A percentile compares a stretch with the other conserved stretches of the same genome.
Evolutionary conservation across 2,113 vertebrate species (phyloP).

Genomic region (Platichthys flesus): DNA sequence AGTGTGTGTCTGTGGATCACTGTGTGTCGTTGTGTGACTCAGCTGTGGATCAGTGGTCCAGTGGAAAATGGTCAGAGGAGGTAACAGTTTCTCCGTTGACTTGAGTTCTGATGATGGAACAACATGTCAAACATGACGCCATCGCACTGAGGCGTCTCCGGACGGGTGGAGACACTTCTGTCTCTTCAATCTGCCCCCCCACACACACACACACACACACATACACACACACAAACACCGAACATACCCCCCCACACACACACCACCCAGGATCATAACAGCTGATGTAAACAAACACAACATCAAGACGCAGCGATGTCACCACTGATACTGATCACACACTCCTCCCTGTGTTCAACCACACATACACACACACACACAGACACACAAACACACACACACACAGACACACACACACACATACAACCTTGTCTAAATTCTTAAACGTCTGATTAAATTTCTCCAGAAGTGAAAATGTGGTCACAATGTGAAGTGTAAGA

Average conservation of each 20-base stretch:
- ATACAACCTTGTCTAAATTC: not conserved
- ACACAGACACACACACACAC: no score
- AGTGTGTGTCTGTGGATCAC: no score
- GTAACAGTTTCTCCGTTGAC: not conserved
- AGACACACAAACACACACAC: conserved; percentile 4
- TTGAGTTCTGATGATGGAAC: conserved; percentile 18
- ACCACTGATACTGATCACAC: conserved; percentile 56
- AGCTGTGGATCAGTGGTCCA: not conserved
- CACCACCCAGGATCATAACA: conserved; percentile 37
- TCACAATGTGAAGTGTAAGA: no score
- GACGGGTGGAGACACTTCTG: conserved; percentile 52
- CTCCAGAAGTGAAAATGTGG: no score
- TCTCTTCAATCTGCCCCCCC: not conserved
- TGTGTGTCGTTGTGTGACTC: not conserved
- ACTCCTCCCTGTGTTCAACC: conserved; percentile 44
- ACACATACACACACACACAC: conserved; percentile 27
- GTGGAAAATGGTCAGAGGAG: not conserved
- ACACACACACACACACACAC: no score
- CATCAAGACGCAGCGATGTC: conserved; percentile 40
- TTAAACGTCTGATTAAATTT: not conserved
- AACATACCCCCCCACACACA: no score
- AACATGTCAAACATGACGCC: conserved; percentile 43
- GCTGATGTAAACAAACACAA: conserved; percentile 36
- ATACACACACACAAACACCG: not conserved
- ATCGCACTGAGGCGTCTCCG: conserved; percentile 40